phyloP scores from a whole-genome alignment of 2,888 invertebrate species.

The Heliconius aoede region DNA sequence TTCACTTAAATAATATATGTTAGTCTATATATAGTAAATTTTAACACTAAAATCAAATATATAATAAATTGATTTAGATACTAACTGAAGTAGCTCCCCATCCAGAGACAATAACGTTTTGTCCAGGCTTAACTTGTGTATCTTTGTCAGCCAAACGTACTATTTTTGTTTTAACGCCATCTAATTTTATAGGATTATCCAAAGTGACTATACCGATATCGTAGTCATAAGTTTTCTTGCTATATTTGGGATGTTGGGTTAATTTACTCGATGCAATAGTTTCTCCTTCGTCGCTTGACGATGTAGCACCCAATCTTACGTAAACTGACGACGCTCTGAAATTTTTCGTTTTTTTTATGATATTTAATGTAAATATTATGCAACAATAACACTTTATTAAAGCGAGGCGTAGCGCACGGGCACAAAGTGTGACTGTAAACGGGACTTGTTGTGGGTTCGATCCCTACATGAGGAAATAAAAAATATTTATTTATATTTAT shows the following conservation, averaged over 20 bases:
- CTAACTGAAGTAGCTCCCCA: slow-evolving; percentile 64
- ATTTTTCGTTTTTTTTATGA: too few species aligned
- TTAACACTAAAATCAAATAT: neutral
- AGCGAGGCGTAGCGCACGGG: too few species aligned
- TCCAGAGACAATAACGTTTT: slow-evolving; percentile 61
- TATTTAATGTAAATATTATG: too few species aligned
- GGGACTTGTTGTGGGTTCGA: too few species aligned
- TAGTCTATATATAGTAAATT: neutral
- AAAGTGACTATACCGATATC: slow-evolving; percentile 73
- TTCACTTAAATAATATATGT: neutral
- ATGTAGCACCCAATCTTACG: slow-evolving; percentile 71
- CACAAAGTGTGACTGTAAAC: too few species aligned
- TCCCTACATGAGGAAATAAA: too few species aligned
- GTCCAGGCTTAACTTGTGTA: slow-evolving; percentile 54
- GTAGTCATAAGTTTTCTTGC: slow-evolving; percentile 66
- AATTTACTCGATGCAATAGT: slow-evolving; percentile 61
- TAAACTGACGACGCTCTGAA: slow-evolving; percentile 56
- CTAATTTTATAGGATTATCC: slow-evolving; percentile 58
- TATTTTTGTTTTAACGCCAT: slow-evolving; percentile 57
- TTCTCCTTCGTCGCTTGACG: slow-evolving; percentile 64
- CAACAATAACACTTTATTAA: too few species aligned
- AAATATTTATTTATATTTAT: too few species aligned
- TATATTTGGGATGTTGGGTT: slow-evolving; percentile 68
- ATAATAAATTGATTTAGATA: neutral
- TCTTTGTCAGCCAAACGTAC: slow-evolving; percentile 53